Evolutionary conservation across 2,888 invertebrate genomes (phyloP).

Genomic region (Andrena haemorrhoa): DNA sequence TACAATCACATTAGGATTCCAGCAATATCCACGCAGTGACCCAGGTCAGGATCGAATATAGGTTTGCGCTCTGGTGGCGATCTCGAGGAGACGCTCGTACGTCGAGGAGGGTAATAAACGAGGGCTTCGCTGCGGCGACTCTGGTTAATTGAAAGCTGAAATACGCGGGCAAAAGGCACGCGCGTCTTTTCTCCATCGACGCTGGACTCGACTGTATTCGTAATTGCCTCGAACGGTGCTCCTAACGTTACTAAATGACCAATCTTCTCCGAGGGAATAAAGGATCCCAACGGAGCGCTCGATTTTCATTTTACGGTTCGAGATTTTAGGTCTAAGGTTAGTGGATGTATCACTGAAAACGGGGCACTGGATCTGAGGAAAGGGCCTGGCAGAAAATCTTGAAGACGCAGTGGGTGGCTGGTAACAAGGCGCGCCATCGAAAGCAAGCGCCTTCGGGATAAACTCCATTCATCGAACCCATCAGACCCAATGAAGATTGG

Average conservation of each 20-base stretch:
- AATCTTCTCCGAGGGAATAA: too few species aligned
- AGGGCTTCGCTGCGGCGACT: conserved; percentile 32
- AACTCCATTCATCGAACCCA: conserved; percentile 44
- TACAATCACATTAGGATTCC: conserved; percentile 67
- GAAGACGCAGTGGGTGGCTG: conserved; percentile 32
- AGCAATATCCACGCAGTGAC: conserved; percentile 41
- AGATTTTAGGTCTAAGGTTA: too few species aligned
- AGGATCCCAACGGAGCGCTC: too few species aligned
- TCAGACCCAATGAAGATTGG: conserved; percentile 34
- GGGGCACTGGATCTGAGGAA: not conserved
- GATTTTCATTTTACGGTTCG: too few species aligned
- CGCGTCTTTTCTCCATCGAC: conserved; percentile 7
- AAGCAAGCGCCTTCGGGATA: conserved; percentile 36
- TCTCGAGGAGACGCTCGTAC: conserved; percentile 17
- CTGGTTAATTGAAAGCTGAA: conserved; percentile 46
- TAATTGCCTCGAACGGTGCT: conserved; percentile 19
- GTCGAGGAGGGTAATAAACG: conserved; percentile 29
- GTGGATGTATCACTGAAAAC: too few species aligned
- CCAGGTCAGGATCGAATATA: conserved; percentile 23
- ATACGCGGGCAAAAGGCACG: conserved; percentile 6
- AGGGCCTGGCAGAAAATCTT: not conserved
- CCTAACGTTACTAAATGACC: not conserved
- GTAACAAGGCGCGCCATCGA: conserved; percentile 6
- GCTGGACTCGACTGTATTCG: not conserved
- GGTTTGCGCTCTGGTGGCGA: not conserved